Base-by-base conservation (phyloP, 2,797 vertebrate genomes). In the Caiman crocodilus region DNA sequence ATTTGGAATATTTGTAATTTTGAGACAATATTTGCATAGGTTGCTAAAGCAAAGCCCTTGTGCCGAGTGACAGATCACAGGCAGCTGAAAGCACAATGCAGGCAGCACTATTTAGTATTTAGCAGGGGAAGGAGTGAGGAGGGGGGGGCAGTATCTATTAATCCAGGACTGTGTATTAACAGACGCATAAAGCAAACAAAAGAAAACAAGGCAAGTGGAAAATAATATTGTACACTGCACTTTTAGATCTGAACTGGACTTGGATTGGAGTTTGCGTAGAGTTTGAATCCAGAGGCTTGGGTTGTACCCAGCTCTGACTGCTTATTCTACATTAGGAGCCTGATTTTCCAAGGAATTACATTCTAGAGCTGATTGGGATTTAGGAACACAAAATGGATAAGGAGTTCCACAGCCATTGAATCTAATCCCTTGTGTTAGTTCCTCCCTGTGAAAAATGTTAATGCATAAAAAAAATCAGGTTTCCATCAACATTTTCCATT, bases 1-100 rank as follows among this genome's bases (percentile, higher is more conserved):
- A 85, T 87, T 92, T 95, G 78, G 97, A 94, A 95, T 97, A 97
- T 97, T 96, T 98, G 91, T 69, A 95, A 90, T 95, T 96, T 97
- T 89, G 87, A 95, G 87, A 82, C 92, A 97, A 96, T 94, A 96
- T 97, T 97, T 96, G 94, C 80, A 94, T 76, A 97, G 91, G 21
- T 91, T 1, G 84, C 64, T 93, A 96, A 95, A 69, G 90, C 80
- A 89, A 92, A 79, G 82, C 78, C 92, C 85, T 93, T 87, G 85
- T 83, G 94, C 94, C 88, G 0, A 4, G 91, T 91, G 95, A 95
- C 58, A 91, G 57, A 89, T 95, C 78, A 78, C 88, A 89, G 89
- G 91, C 83, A 58, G 77, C 82, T 90, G 79, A 90, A 92, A 95
- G 89, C 90, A 93, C 90, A 88, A 23, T 18, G 26, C 1, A 26